A percentile compares a stretch with the other conserved stretches of the same genome.
phyloP scores from a whole-genome alignment of 2,797 vertebrate species.

The Sylvilagus floridanus region DNA sequence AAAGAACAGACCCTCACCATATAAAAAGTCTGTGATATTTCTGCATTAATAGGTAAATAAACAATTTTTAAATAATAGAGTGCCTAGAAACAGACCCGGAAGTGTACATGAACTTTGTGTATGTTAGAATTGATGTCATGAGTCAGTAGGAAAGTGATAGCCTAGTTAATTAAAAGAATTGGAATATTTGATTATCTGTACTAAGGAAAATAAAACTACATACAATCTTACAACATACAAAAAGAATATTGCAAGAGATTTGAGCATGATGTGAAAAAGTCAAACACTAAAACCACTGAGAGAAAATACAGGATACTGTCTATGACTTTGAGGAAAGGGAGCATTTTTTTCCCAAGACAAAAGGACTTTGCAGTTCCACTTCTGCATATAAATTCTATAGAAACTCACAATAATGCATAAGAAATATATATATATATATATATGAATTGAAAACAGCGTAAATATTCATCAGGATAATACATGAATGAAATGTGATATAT shows the following conservation, averaged over 20 bases:
- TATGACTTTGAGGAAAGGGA: neutral
- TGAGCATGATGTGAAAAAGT: conserved; percentile 49
- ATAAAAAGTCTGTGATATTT: neutral
- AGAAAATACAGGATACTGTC: neutral
- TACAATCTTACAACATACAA: conserved; percentile 33
- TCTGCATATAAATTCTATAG: conserved; percentile 14
- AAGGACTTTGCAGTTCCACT: neutral
- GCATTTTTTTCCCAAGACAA: neutral
- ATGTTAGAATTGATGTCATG: neutral
- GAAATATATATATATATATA: neutral
- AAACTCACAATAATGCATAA: conserved; percentile 17
- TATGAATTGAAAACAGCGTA: conserved; percentile 19
- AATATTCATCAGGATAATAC: neutral
- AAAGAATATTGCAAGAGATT: conserved; percentile 40
- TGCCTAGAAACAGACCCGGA: neutral
- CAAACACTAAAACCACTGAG: conserved; percentile 18
- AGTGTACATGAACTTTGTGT: neutral
- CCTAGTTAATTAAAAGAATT: conserved; percentile 2
- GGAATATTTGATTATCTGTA: neutral
- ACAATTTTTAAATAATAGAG: conserved; percentile 34
- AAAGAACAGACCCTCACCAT: neutral
- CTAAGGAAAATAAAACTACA: conserved; percentile 3
- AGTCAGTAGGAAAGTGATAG: neutral
- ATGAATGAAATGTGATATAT: conserved; percentile 25
- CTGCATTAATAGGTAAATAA: neutral